Evolutionary conservation across 2,888 invertebrate species (phyloP).

Genomic region (Aquatica leii): DNA sequence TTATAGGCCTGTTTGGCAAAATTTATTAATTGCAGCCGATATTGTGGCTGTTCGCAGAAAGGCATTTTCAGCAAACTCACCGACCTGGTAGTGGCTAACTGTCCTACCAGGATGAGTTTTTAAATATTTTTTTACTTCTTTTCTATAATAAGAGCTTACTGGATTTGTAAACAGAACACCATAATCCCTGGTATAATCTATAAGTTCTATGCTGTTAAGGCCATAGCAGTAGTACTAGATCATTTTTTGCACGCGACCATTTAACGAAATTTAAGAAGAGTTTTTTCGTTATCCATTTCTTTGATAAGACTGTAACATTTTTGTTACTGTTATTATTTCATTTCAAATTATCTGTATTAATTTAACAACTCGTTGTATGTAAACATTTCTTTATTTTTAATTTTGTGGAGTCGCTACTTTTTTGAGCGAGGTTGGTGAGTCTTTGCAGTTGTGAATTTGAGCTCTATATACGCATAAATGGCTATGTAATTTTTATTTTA

Average conservation of each 20-base stretch:
- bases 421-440: too few species aligned
- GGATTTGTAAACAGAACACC: not conserved
- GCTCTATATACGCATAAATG: too few species aligned
- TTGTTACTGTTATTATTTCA: too few species aligned
- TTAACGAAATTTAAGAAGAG: not conserved
- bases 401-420: too few species aligned
- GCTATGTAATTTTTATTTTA: too few species aligned
- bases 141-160: not conserved
- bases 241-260: constrained; percentile 1
- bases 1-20: not conserved
- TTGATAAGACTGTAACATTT: too few species aligned
- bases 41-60: not conserved
- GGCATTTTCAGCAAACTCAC: not conserved
- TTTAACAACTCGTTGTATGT: too few species aligned
- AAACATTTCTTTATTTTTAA: too few species aligned
- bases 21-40: not conserved
- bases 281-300: too few species aligned
- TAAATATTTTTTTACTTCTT: not conserved
- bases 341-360: too few species aligned
- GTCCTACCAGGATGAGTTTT: not conserved
- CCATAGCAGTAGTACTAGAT: not conserved
- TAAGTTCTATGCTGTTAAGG: not conserved
- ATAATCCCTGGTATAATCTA: too few species aligned
- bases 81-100: constrained; percentile 1
- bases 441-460: too few species aligned